These are phyloP conservation scores for Drosophila chauvacae DNA, from an alignment of 1,140 invertebrate genomes.

Conservation along the genomic window DNA sequence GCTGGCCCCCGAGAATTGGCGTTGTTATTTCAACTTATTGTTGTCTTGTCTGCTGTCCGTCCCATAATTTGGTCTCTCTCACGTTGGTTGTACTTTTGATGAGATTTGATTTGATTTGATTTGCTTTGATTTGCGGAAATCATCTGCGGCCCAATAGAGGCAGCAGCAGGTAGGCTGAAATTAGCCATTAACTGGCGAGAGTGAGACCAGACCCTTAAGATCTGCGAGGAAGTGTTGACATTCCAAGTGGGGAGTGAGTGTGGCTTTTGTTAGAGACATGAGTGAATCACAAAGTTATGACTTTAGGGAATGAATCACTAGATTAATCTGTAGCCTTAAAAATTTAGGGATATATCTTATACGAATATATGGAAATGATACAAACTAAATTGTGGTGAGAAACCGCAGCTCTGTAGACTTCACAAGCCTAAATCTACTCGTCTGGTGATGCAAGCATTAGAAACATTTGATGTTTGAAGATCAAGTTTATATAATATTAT, in stretches of 20 bases:
- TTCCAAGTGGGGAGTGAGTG: not conserved
- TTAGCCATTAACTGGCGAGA: constrained; percentile 23
- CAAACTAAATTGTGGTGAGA: not conserved
- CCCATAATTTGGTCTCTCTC: constrained; percentile 66
- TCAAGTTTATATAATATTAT: not conserved
- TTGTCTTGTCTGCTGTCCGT: constrained; percentile 30
- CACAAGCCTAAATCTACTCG: not conserved
- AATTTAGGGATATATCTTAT: too few species aligned
- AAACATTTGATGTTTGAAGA: not conserved
- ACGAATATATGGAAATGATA: not conserved
- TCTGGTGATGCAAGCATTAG: not conserved
- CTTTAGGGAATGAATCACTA: too few species aligned
- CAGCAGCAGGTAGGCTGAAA: constrained; percentile 1
- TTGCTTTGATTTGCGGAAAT: constrained; percentile 74
- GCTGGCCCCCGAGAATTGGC: constrained; percentile 63
- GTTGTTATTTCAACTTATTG: constrained; percentile 69
- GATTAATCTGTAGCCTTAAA: too few species aligned
- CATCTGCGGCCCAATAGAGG: constrained; percentile 19
- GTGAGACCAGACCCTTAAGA: not conserved
- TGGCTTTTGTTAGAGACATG: too few species aligned
- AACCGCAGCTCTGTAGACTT: not conserved
- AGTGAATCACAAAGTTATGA: too few species aligned
- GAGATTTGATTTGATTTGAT: constrained; percentile 61
- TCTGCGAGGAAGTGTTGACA: not conserved
- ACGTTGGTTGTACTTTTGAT: constrained; percentile 62